Percentiles rank a stretch among this genome's conserved stretches.
These are phyloP conservation scores for Altica lythri DNA, from an alignment of 2,888 invertebrate genomes.

Conservation along the genomic window DNA sequence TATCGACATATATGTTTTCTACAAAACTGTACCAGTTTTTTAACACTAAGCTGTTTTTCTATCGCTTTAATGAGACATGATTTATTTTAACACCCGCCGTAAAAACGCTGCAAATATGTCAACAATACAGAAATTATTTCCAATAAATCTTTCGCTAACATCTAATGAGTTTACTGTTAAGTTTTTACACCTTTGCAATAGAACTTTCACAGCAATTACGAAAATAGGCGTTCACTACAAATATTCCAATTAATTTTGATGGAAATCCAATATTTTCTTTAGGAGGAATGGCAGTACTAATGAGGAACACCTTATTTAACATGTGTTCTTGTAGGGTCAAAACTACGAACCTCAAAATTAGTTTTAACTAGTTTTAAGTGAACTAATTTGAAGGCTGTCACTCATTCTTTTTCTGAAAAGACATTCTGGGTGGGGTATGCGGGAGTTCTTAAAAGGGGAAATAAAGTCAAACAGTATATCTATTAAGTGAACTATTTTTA, in stretches of 20 bases:
- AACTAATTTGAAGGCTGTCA: conserved; percentile 26
- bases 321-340: conserved; percentile 24
- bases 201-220: conserved; percentile 13
- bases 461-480: background rate
- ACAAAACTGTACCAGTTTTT: no score
- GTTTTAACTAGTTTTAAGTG: conserved; percentile 25
- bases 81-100: background rate
- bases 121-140: background rate
- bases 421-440: background rate
- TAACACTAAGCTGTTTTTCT: no score
- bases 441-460: background rate
- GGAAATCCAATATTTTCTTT: conserved; percentile 32
- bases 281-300: conserved; percentile 19
- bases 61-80: background rate
- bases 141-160: conserved; percentile 15
- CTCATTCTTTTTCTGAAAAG: conserved; percentile 13
- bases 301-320: conserved; percentile 29
- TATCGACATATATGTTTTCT: no score
- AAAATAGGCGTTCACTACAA: conserved; percentile 23
- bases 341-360: conserved; percentile 21
- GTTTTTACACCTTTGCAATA: conserved; percentile 11
- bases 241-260: conserved; percentile 33
- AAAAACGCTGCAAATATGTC: background rate
- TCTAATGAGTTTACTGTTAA: conserved; percentile 5
- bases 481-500: no score